Base-by-base conservation (phyloP, 1,140 invertebrate species). In the Acyrthosiphon pisum region DNA sequence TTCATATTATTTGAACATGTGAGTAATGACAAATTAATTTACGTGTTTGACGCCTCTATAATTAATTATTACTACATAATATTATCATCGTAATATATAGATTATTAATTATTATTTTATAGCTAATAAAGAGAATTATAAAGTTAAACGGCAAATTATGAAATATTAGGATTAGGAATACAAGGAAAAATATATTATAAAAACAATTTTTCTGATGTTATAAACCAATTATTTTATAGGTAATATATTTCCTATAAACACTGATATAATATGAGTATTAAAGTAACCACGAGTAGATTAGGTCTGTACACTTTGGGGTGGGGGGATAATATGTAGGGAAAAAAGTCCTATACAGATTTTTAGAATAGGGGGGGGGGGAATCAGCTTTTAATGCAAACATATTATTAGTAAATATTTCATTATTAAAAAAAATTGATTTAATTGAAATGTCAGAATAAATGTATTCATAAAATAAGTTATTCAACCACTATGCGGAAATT, bases 21-120 rank as follows among this genome's bases (percentile, higher is more conserved):
- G 30, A 76, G 11, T 76, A n/a, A 76, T n/a, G 30, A n/a, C 11
- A 76, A 76, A 76, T 76, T n/a, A n/a, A n/a, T 76, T 76, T 35
- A 76, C 60, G 60, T 68, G 3, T 68, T 30, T 3, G 60, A n/a
- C 30, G 4, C 30, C 30, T 76, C 14, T 76, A n/a, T 68, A 14
- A 68, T 30, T 30, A 30, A 26, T 60, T 60, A 30, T 3, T 11
- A 60, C 26, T 30, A 11, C 41, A 41, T 41, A 9, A 48, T 48
- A 11, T 30, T 60, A 68, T 68, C 30, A 30, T 76, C 30, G 14
- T 76, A 76, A 18, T n/a, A n/a, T n/a, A 76, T 76, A 76, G 60
- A n/a, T 76, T 76, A 76, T 68, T 76, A 76, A 76, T 76, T 76
- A 76, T 68, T n/a, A 68, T 68, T 68, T 68, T n/a, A 68, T n/a